Evolutionary conservation across 2,888 invertebrate species (phyloP).

Genomic region (Stenodera caucasica): DNA sequence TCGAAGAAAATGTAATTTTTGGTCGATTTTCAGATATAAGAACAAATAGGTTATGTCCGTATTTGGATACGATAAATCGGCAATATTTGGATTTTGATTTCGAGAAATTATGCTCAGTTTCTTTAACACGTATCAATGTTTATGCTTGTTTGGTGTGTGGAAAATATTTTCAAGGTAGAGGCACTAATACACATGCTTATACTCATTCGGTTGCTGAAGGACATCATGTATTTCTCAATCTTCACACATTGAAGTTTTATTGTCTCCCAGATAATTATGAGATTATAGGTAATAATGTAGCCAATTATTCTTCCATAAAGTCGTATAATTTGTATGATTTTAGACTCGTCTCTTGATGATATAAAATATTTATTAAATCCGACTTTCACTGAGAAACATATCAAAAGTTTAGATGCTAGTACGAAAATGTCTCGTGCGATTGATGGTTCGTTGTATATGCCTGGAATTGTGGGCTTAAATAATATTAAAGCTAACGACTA

Average conservation of each 20-base stretch:
- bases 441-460: conserved; percentile 94
- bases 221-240: conserved; percentile 97
- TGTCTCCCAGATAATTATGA: conserved; percentile 99
- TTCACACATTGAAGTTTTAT: conserved; percentile 96
- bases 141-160: conserved; percentile 99
- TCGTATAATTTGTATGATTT: too few relatives aligned
- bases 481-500: conserved; percentile 99
- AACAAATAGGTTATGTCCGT: conserved; percentile 74
- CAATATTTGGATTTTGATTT: conserved; percentile 98
- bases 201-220: conserved; percentile 98
- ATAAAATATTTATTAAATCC: conserved; percentile 99
- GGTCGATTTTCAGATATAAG: conserved; percentile 5
- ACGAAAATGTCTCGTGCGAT: conserved; percentile 91
- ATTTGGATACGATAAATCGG: conserved; percentile 96
- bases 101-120: conserved; percentile 98
- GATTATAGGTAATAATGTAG: conserved; percentile 94
- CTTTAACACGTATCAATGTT: conserved; percentile 96
- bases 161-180: conserved; percentile 97
- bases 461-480: conserved; percentile 97
- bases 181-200: conserved; percentile 97
- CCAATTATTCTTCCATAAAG: too few relatives aligned
- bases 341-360: conserved; percentile 94
- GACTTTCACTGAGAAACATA: conserved; percentile 85
- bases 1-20: neutral
- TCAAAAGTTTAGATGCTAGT: conserved; percentile 75